These are phyloP conservation scores for Eulimnadia texana DNA, from an alignment of 1,140 invertebrate species.

Conservation along the genomic window DNA sequence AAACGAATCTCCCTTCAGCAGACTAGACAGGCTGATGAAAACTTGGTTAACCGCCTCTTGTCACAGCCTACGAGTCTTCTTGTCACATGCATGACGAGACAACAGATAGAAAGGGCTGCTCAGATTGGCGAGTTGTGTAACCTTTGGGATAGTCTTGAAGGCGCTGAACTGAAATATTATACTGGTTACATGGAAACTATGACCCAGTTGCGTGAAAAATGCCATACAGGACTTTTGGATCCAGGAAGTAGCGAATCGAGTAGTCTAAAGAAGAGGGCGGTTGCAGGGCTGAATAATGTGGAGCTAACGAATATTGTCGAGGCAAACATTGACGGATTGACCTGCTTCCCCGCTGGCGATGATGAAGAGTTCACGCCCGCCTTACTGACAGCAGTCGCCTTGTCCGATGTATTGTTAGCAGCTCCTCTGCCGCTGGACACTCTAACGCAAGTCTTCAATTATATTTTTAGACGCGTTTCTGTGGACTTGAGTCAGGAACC, in stretches of 20 bases:
- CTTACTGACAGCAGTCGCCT: background rate
- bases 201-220: background rate
- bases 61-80: background rate
- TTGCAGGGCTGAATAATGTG: background rate
- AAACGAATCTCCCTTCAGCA: background rate
- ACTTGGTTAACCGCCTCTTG: background rate
- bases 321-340: background rate
- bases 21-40: background rate
- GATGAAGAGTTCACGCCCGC: background rate
- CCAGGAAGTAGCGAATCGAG: background rate
- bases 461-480: background rate
- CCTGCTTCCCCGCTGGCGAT: background rate
- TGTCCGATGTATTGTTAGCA: background rate
- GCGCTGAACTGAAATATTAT: background rate
- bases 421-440: background rate
- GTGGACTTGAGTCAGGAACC: background rate
- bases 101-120: background rate
- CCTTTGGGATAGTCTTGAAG: background rate
- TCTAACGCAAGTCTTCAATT: background rate
- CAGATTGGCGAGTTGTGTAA: background rate
- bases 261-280: background rate
- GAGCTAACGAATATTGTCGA: background rate
- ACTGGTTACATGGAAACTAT: background rate
- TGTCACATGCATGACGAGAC: conserved; percentile 1
- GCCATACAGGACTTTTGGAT: too few species aligned